Evolutionary conservation across 2,888 invertebrate species (phyloP), one percentile per base, ranked within the genome.

Genomic region (Ormyrus rosae): DNA sequence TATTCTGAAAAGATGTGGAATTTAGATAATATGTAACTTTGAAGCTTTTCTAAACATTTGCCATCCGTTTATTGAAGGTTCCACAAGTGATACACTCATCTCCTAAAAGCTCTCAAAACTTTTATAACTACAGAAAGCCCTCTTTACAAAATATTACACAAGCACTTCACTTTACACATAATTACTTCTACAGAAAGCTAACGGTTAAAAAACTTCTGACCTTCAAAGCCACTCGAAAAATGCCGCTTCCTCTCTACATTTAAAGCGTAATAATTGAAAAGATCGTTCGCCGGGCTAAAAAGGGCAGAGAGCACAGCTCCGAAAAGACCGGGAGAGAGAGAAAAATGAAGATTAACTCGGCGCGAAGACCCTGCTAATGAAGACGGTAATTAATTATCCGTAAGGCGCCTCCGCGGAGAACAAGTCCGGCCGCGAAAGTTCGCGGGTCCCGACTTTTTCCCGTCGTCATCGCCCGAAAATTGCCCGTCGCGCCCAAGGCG

Each of bases 331-430:
- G 58, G 34, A 46, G 10, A 63, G 11, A 61, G 51, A 70, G 69
- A 80, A 80, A 80, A 76, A 80, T 75, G 75, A 72, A 80, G 80
- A 80, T 76, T 76, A 76, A 80, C 67, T 71, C 71, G 46, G 56
- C 46, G 69, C 64, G 74, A 70, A 65, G 70, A 70, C 11, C 72
- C 53, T 58, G 67, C 72, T 80, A 80, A 80, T 80, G 80, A 80
- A 80, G 80, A 58, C 48, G 67, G 75, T 63, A 80, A 80, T 80
- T 80, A 80, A 80, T 76, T 76, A 80, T 68, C 75, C 72, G 55
- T 9, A 46, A 61, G 34, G 6, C 19, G 45, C 13, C 51, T 1
- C 46, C 46, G 56, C 13, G 58, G 5, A 56, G 50, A 34, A 34
- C 34, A 34, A 34, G 34, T 34, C 7, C 11, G 6, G 11, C 46